A percentile compares a stretch with the other conserved stretches of the same genome.
phyloP scores from a whole-genome alignment of 1,140 invertebrate species.

The Anoplolepis gracilipes region DNA sequence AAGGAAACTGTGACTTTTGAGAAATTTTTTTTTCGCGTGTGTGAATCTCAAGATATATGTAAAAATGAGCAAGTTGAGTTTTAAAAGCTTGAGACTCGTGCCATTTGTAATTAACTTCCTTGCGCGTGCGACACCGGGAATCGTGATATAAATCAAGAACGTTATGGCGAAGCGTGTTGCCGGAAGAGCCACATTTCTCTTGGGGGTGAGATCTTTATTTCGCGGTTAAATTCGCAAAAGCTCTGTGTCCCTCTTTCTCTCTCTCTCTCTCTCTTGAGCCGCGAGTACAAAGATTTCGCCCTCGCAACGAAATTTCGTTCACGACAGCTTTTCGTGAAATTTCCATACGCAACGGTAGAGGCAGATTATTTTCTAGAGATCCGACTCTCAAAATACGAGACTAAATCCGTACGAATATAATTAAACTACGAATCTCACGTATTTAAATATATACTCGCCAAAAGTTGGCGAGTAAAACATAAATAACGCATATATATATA shows the following conservation, averaged over 20 bases:
- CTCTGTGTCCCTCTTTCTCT: no score
- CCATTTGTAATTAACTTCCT: conserved; percentile 54
- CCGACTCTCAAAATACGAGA: conserved; percentile 14
- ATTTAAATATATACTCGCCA: conserved; percentile 1
- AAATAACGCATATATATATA: background rate
- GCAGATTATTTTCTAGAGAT: background rate
- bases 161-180: conserved; percentile 9
- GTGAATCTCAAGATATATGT: background rate
- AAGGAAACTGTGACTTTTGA: background rate
- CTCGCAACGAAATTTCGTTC: conserved; percentile 43
- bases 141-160: conserved; percentile 40
- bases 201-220: conserved; percentile 40
- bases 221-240: conserved; percentile 34
- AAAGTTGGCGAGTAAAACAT: background rate
- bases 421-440: background rate
- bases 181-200: conserved; percentile 22
- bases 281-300: conserved; percentile 12
- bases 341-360: conserved; percentile 29
- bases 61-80: conserved; percentile 1
- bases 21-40: background rate
- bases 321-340: conserved; percentile 26
- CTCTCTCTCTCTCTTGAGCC: background rate
- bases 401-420: conserved; percentile 20
- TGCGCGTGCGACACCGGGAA: conserved; percentile 6
- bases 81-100: conserved; percentile 25